Conservation (phyloP, 2,797 vertebrate genomes). For the Microctenopoma lineatum region DNA sequence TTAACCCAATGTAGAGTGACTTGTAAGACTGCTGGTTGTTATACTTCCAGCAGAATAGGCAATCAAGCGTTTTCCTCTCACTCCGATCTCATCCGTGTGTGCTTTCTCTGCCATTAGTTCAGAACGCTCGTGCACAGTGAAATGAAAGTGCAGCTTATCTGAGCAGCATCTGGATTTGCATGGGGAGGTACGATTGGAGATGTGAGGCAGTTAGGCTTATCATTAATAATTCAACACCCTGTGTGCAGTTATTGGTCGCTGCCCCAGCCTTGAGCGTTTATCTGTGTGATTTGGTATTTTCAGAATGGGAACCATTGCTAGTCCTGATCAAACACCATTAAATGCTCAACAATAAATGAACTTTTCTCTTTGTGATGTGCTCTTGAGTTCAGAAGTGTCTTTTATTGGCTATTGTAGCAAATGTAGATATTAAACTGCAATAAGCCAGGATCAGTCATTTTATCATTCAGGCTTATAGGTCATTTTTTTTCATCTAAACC, state of each 20-base stretch:
- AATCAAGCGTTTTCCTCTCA: constrained; percentile 38
- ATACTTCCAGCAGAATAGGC: neutral
- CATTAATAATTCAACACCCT: constrained; percentile 62
- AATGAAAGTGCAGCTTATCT: constrained; percentile 59
- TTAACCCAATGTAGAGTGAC: constrained; percentile 27
- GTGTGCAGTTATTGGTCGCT: constrained; percentile 35
- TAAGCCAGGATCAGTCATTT: constrained; percentile 2
- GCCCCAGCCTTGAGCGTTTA: constrained; percentile 36
- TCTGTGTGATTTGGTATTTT: constrained; percentile 60
- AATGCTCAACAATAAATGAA: neutral
- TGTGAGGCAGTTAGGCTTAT: constrained; percentile 45
- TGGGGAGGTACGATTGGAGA: constrained; percentile 43
- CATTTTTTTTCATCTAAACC: neutral
- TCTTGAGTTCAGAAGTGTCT: neutral
- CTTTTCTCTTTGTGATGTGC: neutral
- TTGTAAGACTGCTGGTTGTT: constrained; percentile 1
- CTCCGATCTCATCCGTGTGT: constrained; percentile 15
- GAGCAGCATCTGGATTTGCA: constrained; percentile 60
- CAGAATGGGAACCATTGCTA: constrained; percentile 32
- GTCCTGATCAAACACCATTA: constrained; percentile 11
- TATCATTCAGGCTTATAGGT: neutral
- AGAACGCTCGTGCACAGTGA: constrained; percentile 5
- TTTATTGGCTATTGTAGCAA: neutral
- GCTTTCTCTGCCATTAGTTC: constrained; percentile 37
- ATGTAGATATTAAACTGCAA: constrained; percentile 7